Evolutionary conservation across 1,140 invertebrate species (phyloP).

Genomic region (Drosophila willistoni): DNA sequence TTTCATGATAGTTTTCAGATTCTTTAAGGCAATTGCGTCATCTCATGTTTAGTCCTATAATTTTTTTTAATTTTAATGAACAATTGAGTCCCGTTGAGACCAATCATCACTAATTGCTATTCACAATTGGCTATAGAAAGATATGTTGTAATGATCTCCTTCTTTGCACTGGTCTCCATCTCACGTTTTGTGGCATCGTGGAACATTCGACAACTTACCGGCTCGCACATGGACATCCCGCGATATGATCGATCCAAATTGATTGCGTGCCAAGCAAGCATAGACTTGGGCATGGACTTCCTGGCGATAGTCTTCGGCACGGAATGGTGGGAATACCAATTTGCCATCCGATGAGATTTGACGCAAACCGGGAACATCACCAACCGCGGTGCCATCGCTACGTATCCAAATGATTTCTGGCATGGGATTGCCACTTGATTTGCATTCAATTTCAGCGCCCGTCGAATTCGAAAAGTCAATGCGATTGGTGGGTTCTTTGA

Average conservation of each 20-base stretch:
- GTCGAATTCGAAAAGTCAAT: conserved; percentile 97
- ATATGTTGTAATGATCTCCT: not conserved
- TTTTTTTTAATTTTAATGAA: too few relatives aligned
- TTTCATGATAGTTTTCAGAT: too few relatives aligned
- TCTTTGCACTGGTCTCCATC: conserved; percentile 38
- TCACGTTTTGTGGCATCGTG: conserved; percentile 29
- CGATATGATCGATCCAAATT: conserved; percentile 94
- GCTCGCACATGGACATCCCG: conserved; percentile 96
- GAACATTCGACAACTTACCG: conserved; percentile 87
- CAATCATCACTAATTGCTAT: conserved; percentile 18
- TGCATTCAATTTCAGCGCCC: conserved; percentile 95
- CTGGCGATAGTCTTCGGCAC: conserved; percentile 95
- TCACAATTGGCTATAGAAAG: not conserved
- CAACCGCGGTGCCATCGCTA: conserved; percentile 93
- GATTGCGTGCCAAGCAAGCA: conserved; percentile 94
- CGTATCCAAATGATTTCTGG: conserved; percentile 97
- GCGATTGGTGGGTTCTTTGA: conserved; percentile 94
- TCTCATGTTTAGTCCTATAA: too few relatives aligned
- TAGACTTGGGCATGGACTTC: conserved; percentile 97
- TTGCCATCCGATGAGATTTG: conserved; percentile 96
- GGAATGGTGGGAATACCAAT: conserved; percentile 96
- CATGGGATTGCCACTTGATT: conserved; percentile 94
- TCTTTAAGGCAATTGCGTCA: too few relatives aligned
- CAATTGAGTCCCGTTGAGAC: too few relatives aligned
- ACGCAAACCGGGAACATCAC: conserved; percentile 93